A percentile compares a stretch with the other conserved stretches of the same genome.
These are phyloP conservation scores for Scarus forsteni DNA, from an alignment of 2,797 vertebrate genomes.

Conservation along the genomic window DNA sequence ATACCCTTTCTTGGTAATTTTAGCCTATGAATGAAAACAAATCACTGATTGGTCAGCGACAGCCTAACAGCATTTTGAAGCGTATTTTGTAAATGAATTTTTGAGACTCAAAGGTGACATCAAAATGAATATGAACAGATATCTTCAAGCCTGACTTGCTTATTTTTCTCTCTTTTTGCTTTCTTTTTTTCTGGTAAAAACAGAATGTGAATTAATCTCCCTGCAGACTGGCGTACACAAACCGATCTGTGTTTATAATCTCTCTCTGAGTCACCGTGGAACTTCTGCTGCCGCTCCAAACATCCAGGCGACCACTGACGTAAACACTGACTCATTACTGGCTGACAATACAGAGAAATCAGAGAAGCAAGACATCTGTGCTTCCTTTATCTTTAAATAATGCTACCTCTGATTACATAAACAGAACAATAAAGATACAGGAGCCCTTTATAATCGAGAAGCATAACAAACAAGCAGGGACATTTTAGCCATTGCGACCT, in stretches of 20 bases:
- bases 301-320: constrained; percentile 20
- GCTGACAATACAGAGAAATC: constrained; percentile 24
- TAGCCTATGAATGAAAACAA: too few relatives aligned
- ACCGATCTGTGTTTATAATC: constrained; percentile 58
- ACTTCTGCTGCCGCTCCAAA: constrained; percentile 48
- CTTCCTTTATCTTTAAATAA: constrained; percentile 36
- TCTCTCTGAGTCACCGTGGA: constrained; percentile 36
- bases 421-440: constrained; percentile 8
- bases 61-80: too few relatives aligned
- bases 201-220: constrained; percentile 43
- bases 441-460: constrained; percentile 4
- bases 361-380: constrained; percentile 5
- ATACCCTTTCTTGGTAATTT: too few relatives aligned
- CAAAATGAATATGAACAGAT: neutral
- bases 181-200: constrained; percentile 1
- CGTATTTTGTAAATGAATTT: too few relatives aligned
- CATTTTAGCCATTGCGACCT: constrained; percentile 9
- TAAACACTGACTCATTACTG: constrained; percentile 44
- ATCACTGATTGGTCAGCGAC: too few relatives aligned
- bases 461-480: constrained; percentile 19
- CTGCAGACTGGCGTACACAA: constrained; percentile 32
- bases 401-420: constrained; percentile 26
- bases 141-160: neutral
- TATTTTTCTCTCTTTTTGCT: too few relatives aligned
- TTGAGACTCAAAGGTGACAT: too few relatives aligned